Evolutionary conservation across 1,140 invertebrate species (phyloP), one percentile per base, ranked within the genome.

Genomic region (Pachyrhynchus sulphureomaculatus): DNA sequence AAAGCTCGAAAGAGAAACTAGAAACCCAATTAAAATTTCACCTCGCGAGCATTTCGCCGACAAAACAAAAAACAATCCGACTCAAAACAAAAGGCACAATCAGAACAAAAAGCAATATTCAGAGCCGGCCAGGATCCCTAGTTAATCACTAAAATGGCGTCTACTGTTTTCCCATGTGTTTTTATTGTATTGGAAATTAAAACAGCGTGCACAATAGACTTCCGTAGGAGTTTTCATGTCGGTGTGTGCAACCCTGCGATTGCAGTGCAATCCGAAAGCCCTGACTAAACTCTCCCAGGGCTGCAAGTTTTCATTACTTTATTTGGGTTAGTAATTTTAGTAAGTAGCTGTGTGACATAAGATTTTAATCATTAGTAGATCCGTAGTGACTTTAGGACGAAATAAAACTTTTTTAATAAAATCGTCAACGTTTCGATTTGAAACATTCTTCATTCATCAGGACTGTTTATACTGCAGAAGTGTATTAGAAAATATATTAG

Each of bases 151-250:
- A 71, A 76, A 76, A 75, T 75, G 75, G 75, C 75, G 74, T 75
- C 75, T 73, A 75, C 75, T 76, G 73, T 76, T 76, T 76, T 76
- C 75, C 75, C 75, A 75, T 76, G 75, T 76, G 75, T 76, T 76
- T 76, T 76, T 76, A 76, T 76, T 76, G 73, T 76, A 72, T 75
- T 75, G 72, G 73, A 76, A 76, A 76, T 75, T 76, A 75, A 76
- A 76, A 75, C 73, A 73, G 71, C 69, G 68, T n/a, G 44, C 45
- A 76, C 74, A 76, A 74, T 74, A 65, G 65, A 65, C 62, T 68
- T 73, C 67, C 68, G 72, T 53, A 65, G 58, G 52, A 42, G 41
- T 48, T 58, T 48, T 49, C 53, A 26, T 26, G 47, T 32, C 20
- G 53, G 15, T 39, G 39, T 45, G 26, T 45, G 53, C 53, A 24